A percentile compares a stretch with the other conserved stretches of the same genome.
Conservation (phyloP, 2,888 invertebrate genomes). For the Monoplex corrugatus region DNA sequence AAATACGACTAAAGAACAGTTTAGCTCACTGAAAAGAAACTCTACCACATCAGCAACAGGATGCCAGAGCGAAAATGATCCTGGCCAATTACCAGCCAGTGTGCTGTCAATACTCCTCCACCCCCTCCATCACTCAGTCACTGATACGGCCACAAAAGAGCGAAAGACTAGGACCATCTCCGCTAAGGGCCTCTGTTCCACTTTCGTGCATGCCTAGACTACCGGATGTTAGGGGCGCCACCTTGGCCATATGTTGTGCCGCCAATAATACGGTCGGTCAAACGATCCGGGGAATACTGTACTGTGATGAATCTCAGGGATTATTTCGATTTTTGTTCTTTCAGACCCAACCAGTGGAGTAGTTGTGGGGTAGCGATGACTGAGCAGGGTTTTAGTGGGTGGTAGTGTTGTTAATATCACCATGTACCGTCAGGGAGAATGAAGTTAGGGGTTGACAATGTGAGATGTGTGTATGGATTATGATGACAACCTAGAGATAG, state of each 20-base stretch:
- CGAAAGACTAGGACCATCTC: neutral
- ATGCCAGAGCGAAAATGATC: too few relatives aligned
- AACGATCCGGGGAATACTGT: neutral
- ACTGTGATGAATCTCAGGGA: neutral
- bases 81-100: neutral
- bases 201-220: conserved; percentile 22
- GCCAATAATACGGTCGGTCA: neutral
- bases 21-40: too few relatives aligned
- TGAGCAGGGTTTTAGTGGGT: neutral
- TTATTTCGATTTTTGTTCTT: neutral
- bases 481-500: neutral
- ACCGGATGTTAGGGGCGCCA: conserved; percentile 6
- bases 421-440: too few relatives aligned
- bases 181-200: neutral
- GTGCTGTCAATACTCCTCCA: neutral
- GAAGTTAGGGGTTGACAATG: too few relatives aligned
- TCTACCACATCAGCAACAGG: too few relatives aligned
- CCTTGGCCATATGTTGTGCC: neutral
- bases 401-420: too few relatives aligned
- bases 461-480: neutral
- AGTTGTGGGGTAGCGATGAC: neutral
- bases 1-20: neutral
- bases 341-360: neutral
- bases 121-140: neutral
- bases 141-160: neutral